Evolutionary conservation across 2,113 vertebrate species (phyloP), one percentile per base, ranked within the genome.

Genomic region (Arvicanthis niloticus): DNA sequence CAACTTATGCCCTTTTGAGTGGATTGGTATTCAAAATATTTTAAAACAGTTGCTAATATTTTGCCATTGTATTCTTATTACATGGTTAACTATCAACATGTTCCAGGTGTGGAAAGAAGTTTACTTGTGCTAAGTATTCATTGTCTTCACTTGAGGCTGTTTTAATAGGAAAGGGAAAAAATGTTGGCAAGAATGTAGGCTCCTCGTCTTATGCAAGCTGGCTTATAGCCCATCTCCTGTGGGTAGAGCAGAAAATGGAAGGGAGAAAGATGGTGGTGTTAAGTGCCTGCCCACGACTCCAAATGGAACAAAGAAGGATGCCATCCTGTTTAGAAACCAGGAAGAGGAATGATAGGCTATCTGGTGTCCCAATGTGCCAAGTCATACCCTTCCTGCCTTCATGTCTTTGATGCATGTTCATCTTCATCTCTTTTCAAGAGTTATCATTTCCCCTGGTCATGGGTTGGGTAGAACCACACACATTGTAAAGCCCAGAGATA

Each of bases 181-280:
- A 93, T 72, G 24, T 94, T 96, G 97, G 96, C 95, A 90, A 48
- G 84, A 58, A 72, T 88, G 51, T 60, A 53, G 93, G 51, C 51
- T 95, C 77, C 92, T 73, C 82, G 86, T 42, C 88, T 97, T 97
- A 96, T 96, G 89, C 95, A 95, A 97, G 67, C 87, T 97, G 86
- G 93, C 94, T 87, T 34, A 34, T 89, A 72, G 91, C 86, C 95
- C 96, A 97, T 56, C 78, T 96, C 89, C 91, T 75, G 93, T 89
- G 94, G 95, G 91, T 21, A 97, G 82, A 92, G 91, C 94, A 95
- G 97, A 96, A 92, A 95, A 91, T 87, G 95, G 94, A 93, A 97
- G 91, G 73, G 80, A 77, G 90, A 88, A 75, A 89, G 62, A 96
- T 58, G 81, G 77, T 22, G 88, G 67, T 88, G 93, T 40, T 87